Evolutionary conservation across 2,888 invertebrate genomes (phyloP).

Genomic region (Tortricodes alternella): DNA sequence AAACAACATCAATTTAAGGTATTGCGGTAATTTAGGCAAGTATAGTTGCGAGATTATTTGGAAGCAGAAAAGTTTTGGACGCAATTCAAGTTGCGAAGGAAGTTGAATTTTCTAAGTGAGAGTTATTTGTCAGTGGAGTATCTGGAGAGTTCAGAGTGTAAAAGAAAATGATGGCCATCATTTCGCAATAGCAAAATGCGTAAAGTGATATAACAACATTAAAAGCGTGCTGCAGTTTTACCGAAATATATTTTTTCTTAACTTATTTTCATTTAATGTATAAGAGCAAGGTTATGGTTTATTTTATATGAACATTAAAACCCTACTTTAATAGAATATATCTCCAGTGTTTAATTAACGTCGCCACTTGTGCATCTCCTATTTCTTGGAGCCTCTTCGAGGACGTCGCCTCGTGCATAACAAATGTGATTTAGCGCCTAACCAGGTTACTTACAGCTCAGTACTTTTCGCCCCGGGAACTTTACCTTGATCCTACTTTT

Average conservation of each 20-base stretch:
- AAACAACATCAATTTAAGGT: not conserved
- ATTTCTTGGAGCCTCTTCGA: not conserved
- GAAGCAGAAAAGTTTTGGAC: not conserved
- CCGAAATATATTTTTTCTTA: too few relatives aligned
- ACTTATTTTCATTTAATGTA: too few relatives aligned
- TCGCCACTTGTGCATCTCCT: not conserved
- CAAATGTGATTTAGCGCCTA: slow-evolving; percentile 18
- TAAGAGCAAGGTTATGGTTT: too few relatives aligned
- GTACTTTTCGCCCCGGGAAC: not conserved
- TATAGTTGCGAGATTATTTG: not conserved
- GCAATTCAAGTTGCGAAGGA: not conserved
- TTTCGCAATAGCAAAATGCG: not conserved
- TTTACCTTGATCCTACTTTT: not conserved
- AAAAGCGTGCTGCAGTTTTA: too few relatives aligned
- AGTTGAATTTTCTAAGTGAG: not conserved
- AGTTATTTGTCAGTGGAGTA: not conserved
- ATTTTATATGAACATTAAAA: too few relatives aligned
- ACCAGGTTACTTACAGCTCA: slow-evolving; percentile 5
- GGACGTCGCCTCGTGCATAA: slow-evolving; percentile 11
- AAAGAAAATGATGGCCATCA: not conserved
- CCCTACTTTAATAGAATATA: too few relatives aligned
- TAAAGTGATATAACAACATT: not conserved
- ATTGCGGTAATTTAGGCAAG: not conserved
- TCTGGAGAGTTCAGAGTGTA: not conserved
- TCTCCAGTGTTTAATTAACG: too few relatives aligned